phyloP scores from a whole-genome alignment of 1,140 invertebrate species.

The Formica selysi region DNA sequence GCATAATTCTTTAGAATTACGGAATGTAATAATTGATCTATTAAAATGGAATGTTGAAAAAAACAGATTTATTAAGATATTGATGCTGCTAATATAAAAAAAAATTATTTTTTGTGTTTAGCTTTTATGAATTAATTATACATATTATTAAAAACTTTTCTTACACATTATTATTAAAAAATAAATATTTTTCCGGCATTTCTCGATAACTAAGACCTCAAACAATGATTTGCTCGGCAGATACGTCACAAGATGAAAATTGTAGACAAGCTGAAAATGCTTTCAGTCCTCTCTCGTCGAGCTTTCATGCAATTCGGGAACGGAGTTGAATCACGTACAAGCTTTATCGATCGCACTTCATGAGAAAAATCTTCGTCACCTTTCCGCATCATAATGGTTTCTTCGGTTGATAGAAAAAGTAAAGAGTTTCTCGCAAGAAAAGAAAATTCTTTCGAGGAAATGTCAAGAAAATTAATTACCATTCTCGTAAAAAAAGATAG shows the following conservation, averaged over 20 bases:
- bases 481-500: not conserved
- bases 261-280: constrained; percentile 3
- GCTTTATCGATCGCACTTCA: constrained; percentile 39
- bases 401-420: not conserved
- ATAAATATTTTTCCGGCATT: not conserved
- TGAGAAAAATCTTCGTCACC: constrained; percentile 41
- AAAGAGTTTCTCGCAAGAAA: constrained; percentile 15
- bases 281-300: not conserved
- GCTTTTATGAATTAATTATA: not conserved
- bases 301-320: constrained; percentile 25
- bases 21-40: not conserved
- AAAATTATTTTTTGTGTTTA: not conserved
- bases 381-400: constrained; percentile 4
- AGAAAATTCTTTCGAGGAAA: not conserved
- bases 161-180: constrained; percentile 1
- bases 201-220: not conserved
- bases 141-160: not conserved
- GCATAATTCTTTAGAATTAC: not conserved
- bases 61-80: not conserved
- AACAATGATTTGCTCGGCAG: not conserved
- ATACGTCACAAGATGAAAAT: not conserved
- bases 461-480: constrained; percentile 35
- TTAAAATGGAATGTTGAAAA: not conserved
- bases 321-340: constrained; percentile 37
- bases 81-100: not conserved